Conservation (phyloP, 1,140 invertebrate genomes). For the Neodiprion virginianus region DNA sequence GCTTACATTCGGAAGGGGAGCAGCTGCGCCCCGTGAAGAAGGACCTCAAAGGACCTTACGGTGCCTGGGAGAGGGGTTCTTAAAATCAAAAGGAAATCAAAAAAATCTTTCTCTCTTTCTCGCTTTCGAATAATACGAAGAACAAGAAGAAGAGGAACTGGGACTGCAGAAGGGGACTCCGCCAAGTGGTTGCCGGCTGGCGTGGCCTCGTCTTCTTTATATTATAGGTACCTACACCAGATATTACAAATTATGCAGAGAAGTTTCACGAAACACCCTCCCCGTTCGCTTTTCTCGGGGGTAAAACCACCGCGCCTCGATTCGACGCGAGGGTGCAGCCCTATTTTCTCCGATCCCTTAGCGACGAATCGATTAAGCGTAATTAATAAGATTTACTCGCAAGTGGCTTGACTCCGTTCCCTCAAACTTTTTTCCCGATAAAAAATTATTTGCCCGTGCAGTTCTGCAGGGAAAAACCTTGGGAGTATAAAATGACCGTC, state of each 20-base stretch:
- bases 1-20: background rate
- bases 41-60: conserved; percentile 4
- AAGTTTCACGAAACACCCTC: background rate
- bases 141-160: background rate
- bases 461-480: too few species aligned
- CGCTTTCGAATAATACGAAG: background rate
- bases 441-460: too few species aligned
- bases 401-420: background rate
- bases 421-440: too few species aligned
- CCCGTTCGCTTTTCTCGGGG: background rate
- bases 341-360: background rate
- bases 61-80: conserved; percentile 3
- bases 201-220: background rate
- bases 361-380: conserved; percentile 1
- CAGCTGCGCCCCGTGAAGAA: background rate
- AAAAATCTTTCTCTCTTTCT: background rate
- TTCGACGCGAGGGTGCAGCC: background rate
- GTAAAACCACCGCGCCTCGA: background rate
- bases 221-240: background rate
- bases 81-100: conserved; percentile 8
- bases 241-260: conserved; percentile 3
- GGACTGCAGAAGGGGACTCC: background rate
- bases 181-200: conserved; percentile 4
- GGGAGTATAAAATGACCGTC: too few species aligned
- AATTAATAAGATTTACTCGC: background rate